Evolutionary conservation across 2,113 vertebrate genomes (phyloP).

Genomic region (Todiramphus chloris): DNA sequence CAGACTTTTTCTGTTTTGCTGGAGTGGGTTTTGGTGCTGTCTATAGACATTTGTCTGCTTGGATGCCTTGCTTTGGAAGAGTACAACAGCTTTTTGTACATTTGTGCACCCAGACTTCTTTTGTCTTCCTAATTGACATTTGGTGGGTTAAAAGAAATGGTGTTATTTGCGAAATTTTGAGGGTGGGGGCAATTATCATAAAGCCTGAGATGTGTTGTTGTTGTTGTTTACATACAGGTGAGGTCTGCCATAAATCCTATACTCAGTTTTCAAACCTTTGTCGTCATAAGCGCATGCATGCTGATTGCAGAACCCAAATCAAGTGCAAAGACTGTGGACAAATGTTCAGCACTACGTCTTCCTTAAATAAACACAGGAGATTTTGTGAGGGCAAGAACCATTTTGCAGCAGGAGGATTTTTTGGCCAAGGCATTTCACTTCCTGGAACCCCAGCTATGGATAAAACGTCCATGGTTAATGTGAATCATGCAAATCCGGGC

Average conservation of each 20-base stretch:
- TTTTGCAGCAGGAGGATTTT: slow-evolving; percentile 96
- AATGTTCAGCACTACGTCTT: slow-evolving; percentile 99
- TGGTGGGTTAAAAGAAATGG: slow-evolving; percentile 54
- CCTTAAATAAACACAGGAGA: slow-evolving; percentile 98
- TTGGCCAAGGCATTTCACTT: slow-evolving; percentile 96
- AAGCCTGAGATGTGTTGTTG: slow-evolving; percentile 81
- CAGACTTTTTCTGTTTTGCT: neutral
- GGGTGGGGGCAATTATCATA: slow-evolving; percentile 69
- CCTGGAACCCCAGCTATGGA: slow-evolving; percentile 92
- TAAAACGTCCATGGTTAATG: slow-evolving; percentile 91
- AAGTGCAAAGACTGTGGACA: slow-evolving; percentile 99
- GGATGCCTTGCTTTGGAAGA: slow-evolving; percentile 66
- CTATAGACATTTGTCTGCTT: slow-evolving; percentile 58
- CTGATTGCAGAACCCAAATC: slow-evolving; percentile 99
- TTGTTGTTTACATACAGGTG: slow-evolving; percentile 88
- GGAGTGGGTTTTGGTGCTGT: slow-evolving; percentile 43
- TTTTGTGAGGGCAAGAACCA: slow-evolving; percentile 99
- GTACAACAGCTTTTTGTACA: slow-evolving; percentile 6
- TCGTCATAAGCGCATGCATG: slow-evolving; percentile 99
- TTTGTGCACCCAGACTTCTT: slow-evolving; percentile 17
- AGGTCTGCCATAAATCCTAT: slow-evolving; percentile 99
- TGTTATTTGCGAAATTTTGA: slow-evolving; percentile 70
- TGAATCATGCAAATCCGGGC: slow-evolving; percentile 91
- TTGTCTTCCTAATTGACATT: slow-evolving; percentile 32
- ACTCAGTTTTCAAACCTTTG: slow-evolving; percentile 99